These are phyloP conservation scores for Tokudaia tokunoshimensis DNA, from an alignment of 2,797 vertebrate genomes.

Conservation along the genomic window DNA sequence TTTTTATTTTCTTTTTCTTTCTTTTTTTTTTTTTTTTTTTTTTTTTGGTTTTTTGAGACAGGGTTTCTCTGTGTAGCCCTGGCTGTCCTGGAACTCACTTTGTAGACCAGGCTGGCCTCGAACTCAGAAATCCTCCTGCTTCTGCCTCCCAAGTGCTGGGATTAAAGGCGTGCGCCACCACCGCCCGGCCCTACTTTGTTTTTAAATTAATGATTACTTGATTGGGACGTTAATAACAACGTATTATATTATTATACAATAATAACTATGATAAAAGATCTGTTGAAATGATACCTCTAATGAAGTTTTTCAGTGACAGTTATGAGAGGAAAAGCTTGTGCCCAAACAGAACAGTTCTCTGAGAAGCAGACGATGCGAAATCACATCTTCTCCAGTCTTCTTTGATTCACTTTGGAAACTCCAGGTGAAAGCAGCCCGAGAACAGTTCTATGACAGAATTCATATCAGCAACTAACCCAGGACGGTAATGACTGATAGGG, in stretches of 20 bases:
- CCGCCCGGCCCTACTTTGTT: neutral
- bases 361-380: neutral
- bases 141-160: no score
- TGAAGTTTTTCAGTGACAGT: neutral
- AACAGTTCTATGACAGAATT: neutral
- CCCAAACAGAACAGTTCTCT: neutral
- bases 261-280: neutral
- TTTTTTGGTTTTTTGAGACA: no score
- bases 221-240: neutral
- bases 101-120: no score
- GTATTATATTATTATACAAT: no score
- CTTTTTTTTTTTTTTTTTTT: no score
- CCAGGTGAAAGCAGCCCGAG: neutral
- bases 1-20: no score
- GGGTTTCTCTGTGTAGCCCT: no score
- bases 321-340: neutral
- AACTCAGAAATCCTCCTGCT: no score
- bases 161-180: no score
- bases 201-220: slow-evolving; percentile 36
- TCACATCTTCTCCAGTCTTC: neutral
- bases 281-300: neutral
- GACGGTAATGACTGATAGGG: neutral
- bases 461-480: neutral
- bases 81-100: no score
- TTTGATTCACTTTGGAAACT: neutral